Percentiles rank a stretch among this genome's conserved stretches.
phyloP scores from a whole-genome alignment of 2,888 invertebrate species.

The Cerastoderma edule region DNA sequence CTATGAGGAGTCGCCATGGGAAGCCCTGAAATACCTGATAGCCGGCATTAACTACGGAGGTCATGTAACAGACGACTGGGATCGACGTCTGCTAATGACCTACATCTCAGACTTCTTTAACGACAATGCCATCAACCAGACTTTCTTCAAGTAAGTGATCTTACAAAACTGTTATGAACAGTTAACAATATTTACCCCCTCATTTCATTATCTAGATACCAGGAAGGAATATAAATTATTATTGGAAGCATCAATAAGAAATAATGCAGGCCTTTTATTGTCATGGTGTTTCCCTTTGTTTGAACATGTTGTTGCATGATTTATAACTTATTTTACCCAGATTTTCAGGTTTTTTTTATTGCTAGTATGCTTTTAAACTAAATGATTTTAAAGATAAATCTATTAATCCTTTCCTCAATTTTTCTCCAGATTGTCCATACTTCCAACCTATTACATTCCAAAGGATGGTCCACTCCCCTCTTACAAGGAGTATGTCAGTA shows the following conservation, averaged over 20 bases:
- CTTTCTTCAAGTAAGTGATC: constrained; percentile 87
- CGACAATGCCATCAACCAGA: constrained; percentile 88
- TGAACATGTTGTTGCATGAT: no score
- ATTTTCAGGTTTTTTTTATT: no score
- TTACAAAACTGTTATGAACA: constrained; percentile 79
- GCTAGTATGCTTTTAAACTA: no score
- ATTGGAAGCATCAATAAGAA: no score
- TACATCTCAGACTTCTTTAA: constrained; percentile 94
- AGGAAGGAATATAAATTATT: no score
- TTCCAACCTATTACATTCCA: constrained; percentile 92
- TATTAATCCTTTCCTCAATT: no score
- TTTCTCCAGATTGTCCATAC: constrained; percentile 88
- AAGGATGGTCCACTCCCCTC: constrained; percentile 91
- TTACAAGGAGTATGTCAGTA: constrained; percentile 91
- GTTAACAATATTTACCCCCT: constrained; percentile 89
- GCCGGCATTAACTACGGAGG: constrained; percentile 96
- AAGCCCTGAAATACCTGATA: constrained; percentile 93
- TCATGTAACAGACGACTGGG: constrained; percentile 91
- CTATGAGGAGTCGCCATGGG: constrained; percentile 95
- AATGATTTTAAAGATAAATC: no score
- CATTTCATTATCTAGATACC: no score
- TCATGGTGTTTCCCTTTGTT: no score
- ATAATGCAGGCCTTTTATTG: no score
- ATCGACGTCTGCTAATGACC: constrained; percentile 90
- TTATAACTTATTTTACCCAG: no score